A percentile compares a stretch with the other conserved stretches of the same genome.
phyloP scores from a whole-genome alignment of 2,888 invertebrate genomes.

The Calameuta pallipes region DNA sequence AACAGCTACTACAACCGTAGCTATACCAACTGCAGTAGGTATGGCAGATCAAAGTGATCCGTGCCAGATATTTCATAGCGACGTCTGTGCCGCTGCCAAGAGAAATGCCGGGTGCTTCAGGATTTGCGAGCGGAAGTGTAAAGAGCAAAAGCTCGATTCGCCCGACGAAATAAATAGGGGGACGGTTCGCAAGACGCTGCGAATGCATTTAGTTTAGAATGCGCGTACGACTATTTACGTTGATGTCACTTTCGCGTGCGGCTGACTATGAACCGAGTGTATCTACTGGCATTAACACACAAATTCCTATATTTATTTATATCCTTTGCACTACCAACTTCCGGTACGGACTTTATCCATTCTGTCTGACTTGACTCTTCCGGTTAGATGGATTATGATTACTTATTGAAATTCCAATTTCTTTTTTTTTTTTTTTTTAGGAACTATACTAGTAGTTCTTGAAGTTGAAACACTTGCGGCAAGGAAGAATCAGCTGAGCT shows the following conservation, averaged over 20 bases:
- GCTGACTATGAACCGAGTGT: not conserved
- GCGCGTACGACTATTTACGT: constrained; percentile 3
- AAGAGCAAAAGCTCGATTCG: constrained; percentile 4
- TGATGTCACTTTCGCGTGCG: constrained; percentile 1
- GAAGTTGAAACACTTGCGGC: not conserved
- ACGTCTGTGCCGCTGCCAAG: constrained; percentile 48
- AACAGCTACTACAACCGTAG: not conserved
- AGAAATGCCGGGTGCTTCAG: constrained; percentile 34
- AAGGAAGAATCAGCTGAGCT: not conserved
- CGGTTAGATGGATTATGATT: not conserved
- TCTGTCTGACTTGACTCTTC: not conserved
- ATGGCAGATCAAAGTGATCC: constrained; percentile 49
- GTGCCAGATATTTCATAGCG: constrained; percentile 50
- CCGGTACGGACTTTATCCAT: not conserved
- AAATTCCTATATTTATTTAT: not conserved
- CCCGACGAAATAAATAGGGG: not conserved
- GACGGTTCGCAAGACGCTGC: not conserved
- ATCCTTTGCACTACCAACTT: not conserved
- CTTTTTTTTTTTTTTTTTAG: no score
- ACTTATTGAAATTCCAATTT: not conserved
- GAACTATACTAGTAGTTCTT: not conserved
- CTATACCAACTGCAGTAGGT: constrained; percentile 8
- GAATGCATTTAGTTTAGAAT: constrained; percentile 1
- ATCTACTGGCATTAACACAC: not conserved
- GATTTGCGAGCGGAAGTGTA: constrained; percentile 46